Evolutionary conservation across 2,888 invertebrate genomes (phyloP).

Genomic region (Glyphotaelius pellucidus): DNA sequence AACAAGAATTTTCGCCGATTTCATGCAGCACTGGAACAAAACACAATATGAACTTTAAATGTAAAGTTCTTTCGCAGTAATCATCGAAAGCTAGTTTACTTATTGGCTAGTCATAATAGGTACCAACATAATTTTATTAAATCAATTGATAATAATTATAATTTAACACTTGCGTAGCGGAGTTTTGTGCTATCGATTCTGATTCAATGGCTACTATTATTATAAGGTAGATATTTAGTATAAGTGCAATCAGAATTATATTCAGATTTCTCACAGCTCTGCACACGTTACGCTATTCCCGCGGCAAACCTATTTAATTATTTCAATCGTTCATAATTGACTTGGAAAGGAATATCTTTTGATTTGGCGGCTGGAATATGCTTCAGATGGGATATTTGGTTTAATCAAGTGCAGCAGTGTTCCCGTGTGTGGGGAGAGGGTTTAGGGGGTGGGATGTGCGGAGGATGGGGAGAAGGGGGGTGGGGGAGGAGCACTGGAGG

Average conservation of each 20-base stretch:
- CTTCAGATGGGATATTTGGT: conserved; percentile 55
- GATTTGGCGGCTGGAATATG: conserved; percentile 43
- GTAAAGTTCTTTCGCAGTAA: too few species aligned
- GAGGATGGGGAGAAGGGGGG: background rate
- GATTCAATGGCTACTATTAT: too few species aligned
- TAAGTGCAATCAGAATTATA: background rate
- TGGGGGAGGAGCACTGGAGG: conserved; percentile 30
- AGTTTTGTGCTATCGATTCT: background rate
- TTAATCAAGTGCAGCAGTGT: conserved; percentile 60
- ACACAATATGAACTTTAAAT: too few species aligned
- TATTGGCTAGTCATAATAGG: too few species aligned
- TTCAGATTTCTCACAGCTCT: background rate
- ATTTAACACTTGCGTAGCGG: too few species aligned
- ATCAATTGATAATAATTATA: too few species aligned
- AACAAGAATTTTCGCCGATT: too few species aligned
- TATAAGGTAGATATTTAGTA: too few species aligned
- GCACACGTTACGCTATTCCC: background rate
- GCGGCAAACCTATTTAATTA: conserved; percentile 9
- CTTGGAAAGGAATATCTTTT: conserved; percentile 26
- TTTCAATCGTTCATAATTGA: conserved; percentile 16
- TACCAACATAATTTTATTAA: too few species aligned
- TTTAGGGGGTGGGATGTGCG: background rate
- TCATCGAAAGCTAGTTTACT: too few species aligned
- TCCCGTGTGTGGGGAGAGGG: conserved; percentile 35
- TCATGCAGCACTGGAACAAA: too few species aligned